Conservation (phyloP, 2,113 vertebrate genomes). For the Trogon surrucura region DNA sequence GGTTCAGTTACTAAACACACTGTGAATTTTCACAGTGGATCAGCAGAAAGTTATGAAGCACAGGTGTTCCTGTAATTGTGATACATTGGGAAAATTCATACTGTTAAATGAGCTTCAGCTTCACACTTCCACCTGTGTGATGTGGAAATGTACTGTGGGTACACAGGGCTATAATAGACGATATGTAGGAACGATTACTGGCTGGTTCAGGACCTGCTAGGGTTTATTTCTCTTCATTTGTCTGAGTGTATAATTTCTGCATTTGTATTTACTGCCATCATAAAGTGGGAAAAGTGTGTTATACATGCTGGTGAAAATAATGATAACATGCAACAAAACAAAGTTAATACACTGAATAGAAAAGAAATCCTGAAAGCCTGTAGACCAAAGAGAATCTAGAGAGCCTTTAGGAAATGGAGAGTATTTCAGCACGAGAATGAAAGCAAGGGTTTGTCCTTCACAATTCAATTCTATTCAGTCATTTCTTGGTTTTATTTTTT, state of each 20-base stretch:
- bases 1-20: constrained; percentile 49
- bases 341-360: neutral
- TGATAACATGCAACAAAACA: neutral
- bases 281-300: constrained; percentile 32
- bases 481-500: neutral
- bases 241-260: constrained; percentile 47
- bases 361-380: neutral
- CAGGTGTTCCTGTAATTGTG: constrained; percentile 79
- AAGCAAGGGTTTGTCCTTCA: neutral
- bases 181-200: constrained; percentile 54
- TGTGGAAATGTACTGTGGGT: constrained; percentile 67
- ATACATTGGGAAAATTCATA: constrained; percentile 78
- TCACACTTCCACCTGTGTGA: constrained; percentile 77
- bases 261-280: constrained; percentile 51
- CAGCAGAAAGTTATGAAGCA: constrained; percentile 75
- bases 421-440: neutral
- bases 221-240: constrained; percentile 45
- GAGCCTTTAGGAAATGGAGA: neutral
- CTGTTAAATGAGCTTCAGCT: constrained; percentile 77
- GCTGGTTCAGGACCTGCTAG: constrained; percentile 51
- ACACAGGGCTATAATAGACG: constrained; percentile 41
- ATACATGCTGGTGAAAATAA: constrained; percentile 47
- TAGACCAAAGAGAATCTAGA: neutral
- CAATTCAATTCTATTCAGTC: neutral
- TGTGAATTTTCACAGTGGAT: constrained; percentile 71